Evolutionary conservation across 2,113 vertebrate species (phyloP).

Genomic region (Sphaerodactylus townsendi): DNA sequence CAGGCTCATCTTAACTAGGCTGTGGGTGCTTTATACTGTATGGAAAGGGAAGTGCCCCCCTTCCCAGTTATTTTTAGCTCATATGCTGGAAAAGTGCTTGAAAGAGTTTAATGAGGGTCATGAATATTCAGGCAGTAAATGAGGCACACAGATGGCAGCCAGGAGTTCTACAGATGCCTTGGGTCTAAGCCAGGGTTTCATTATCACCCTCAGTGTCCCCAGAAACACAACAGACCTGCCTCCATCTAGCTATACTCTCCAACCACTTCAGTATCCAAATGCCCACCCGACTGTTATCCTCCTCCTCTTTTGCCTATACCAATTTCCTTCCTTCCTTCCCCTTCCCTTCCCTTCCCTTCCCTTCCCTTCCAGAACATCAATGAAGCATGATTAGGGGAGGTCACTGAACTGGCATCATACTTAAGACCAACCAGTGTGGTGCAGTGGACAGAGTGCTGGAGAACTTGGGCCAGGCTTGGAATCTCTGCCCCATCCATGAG

Average conservation of each 20-base stretch:
- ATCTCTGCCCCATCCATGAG: too few relatives aligned
- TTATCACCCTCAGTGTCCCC: conserved; percentile 11
- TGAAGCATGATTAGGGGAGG: background rate
- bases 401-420: background rate
- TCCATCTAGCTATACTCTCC: background rate
- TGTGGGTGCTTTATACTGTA: background rate
- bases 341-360: too few relatives aligned
- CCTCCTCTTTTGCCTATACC: background rate
- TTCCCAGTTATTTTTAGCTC: conserved; percentile 64
- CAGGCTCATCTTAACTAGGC: background rate
- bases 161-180: conserved; percentile 74
- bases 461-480: background rate
- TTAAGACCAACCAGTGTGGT: background rate
- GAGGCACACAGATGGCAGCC: conserved; percentile 64
- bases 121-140: conserved; percentile 66
- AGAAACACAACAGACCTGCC: conserved; percentile 5
- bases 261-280: background rate
- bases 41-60: conserved; percentile 13
- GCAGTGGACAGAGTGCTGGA: background rate
- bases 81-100: conserved; percentile 58
- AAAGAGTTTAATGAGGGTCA: conserved; percentile 66
- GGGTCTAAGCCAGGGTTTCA: conserved; percentile 55
- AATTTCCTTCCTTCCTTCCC: background rate
- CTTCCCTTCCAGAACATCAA: background rate
- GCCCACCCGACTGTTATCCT: background rate